Conservation (phyloP, 2,888 invertebrate genomes). For the Ypsolopha scabrella region DNA sequence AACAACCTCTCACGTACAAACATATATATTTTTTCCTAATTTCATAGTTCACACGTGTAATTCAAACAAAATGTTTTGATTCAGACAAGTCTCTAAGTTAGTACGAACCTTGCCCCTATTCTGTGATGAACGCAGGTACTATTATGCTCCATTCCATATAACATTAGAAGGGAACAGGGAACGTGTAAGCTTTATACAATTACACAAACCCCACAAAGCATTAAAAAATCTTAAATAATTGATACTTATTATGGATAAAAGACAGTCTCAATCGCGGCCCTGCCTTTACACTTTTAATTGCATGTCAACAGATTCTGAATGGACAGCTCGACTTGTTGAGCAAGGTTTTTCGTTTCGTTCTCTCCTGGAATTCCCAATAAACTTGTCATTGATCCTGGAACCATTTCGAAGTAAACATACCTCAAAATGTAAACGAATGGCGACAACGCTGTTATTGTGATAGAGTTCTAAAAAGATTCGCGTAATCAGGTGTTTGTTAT, state of each 20-base stretch:
- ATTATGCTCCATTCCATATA: too few relatives aligned
- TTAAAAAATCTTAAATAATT: too few relatives aligned
- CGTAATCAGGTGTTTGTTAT: constrained; percentile 22
- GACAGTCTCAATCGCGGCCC: constrained; percentile 22
- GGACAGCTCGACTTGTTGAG: constrained; percentile 41
- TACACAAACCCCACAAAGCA: too few relatives aligned
- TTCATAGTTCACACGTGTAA: too few relatives aligned
- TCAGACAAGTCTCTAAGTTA: too few relatives aligned
- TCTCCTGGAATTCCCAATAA: constrained; percentile 40
- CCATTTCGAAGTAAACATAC: constrained; percentile 21
- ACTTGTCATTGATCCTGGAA: constrained; percentile 40
- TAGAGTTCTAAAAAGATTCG: constrained; percentile 21
- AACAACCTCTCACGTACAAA: too few relatives aligned
- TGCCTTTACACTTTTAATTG: constrained; percentile 44
- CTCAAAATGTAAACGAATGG: not conserved
- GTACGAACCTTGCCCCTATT: too few relatives aligned
- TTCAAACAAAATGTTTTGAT: too few relatives aligned
- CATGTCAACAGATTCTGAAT: constrained; percentile 62
- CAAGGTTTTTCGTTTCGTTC: constrained; percentile 48
- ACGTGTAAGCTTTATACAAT: too few relatives aligned
- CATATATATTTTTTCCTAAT: too few relatives aligned
- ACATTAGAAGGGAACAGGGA: too few relatives aligned
- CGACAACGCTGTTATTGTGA: constrained; percentile 11
- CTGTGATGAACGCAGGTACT: too few relatives aligned
- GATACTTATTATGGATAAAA: constrained; percentile 6